These are phyloP conservation scores for Aradus depressus DNA, from an alignment of 2,888 invertebrate genomes.

Conservation along the genomic window DNA sequence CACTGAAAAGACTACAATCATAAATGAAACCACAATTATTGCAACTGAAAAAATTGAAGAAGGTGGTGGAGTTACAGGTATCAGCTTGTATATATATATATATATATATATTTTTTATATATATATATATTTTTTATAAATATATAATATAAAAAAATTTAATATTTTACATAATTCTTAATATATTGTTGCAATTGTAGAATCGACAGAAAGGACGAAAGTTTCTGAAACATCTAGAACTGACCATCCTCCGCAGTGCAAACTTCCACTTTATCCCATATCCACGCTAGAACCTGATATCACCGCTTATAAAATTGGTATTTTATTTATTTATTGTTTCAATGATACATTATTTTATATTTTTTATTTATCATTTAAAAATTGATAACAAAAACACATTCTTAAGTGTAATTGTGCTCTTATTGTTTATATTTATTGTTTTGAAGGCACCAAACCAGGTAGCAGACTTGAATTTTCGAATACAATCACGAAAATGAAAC, in stretches of 20 bases:
- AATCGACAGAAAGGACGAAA: constrained; percentile 32
- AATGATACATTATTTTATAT: background rate
- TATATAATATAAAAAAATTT: too few relatives aligned
- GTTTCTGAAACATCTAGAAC: constrained; percentile 32
- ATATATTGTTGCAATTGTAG: too few relatives aligned
- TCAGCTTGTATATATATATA: too few relatives aligned
- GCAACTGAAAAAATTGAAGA: too few relatives aligned
- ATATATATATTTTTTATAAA: too few relatives aligned
- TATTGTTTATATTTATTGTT: constrained; percentile 9
- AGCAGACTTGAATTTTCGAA: constrained; percentile 62
- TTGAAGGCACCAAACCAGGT: constrained; percentile 52
- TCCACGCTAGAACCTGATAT: constrained; percentile 40
- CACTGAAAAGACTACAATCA: too few relatives aligned
- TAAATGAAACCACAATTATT: too few relatives aligned
- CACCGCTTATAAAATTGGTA: constrained; percentile 53
- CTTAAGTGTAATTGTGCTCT: background rate
- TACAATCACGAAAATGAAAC: constrained; percentile 43
- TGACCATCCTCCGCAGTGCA: constrained; percentile 35
- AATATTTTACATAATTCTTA: too few relatives aligned
- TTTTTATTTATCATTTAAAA: background rate
- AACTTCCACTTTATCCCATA: constrained; percentile 44
- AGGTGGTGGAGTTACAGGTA: too few relatives aligned
- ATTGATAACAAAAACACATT: background rate
- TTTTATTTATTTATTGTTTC: too few relatives aligned
- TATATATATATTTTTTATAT: too few relatives aligned